Base-by-base conservation (phyloP, 2,113 vertebrate species). In the Oreocharis arfaki region DNA sequence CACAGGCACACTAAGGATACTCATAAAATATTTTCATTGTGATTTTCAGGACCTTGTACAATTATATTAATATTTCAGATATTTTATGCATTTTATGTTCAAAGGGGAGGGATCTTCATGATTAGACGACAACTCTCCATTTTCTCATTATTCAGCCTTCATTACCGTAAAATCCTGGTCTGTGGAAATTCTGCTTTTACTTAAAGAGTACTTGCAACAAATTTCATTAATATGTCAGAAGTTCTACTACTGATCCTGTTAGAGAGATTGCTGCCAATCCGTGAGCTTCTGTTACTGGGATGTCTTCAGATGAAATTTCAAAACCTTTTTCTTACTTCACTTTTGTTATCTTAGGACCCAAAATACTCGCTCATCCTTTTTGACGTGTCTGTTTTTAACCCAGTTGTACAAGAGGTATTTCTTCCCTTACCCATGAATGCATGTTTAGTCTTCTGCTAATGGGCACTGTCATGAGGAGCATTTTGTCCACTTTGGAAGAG, bases 21-120 rank as follows among this genome's bases (percentile, higher is more conserved):
- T 97, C 95, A 95, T 96, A 96, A 96, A 97, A 93, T 96, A 95
- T 94, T 97, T 97, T 97, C 90, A 95, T 93, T 96, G 93, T 96
- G 92, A 96, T 96, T 94, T 95, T 96, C 90, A 90, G 57, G 75
- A 95, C 93, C 94, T 96, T 94, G 90, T 93, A 92, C 88, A 78
- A 97, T 93, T 93, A 91, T 87, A 96, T 96, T 97, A 96, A 96
- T 96, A 94, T 96, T 96, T 96, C 89, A 89, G 81, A 42, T 89
- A 92, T 93, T 95, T 96, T 91, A 94, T 91, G 74, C 37, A 84
- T 91, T 96, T 95, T 85, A 95, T 88, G 76, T 95, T 94, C 81
- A 90, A 92, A 96, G 63, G 27, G 86, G 92, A 94, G 92, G 84
- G 61, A 84, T 76, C 39, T 86, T 68, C 35, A 1, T 75, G 88